A percentile compares a stretch with the other conserved stretches of the same genome.
These are phyloP conservation scores for Drymonia ruficornis DNA, from an alignment of 2,888 invertebrate species.

Conservation along the genomic window DNA sequence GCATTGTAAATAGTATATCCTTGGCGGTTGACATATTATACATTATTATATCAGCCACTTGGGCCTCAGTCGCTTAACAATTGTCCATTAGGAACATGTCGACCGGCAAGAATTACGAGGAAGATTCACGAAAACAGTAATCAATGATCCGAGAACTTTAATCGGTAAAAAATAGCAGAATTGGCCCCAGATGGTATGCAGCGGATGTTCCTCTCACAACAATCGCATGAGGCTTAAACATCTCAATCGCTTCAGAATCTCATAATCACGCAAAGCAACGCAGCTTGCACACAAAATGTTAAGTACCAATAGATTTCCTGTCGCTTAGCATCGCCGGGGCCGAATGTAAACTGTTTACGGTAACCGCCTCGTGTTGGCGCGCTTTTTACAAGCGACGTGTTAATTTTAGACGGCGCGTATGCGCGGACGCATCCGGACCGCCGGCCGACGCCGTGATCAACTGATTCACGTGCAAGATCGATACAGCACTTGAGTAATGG, in stretches of 20 bases:
- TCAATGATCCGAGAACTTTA: no score
- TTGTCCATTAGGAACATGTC: no score
- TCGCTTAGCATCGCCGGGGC: constrained; percentile 15
- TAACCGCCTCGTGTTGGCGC: constrained; percentile 5
- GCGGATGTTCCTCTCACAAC: no score
- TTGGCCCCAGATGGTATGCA: no score
- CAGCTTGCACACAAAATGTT: neutral
- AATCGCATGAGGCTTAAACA: neutral
- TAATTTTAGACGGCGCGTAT: constrained; percentile 4
- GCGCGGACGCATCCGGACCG: constrained; percentile 6
- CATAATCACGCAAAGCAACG: neutral
- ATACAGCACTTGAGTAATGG: neutral
- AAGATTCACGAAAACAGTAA: no score
- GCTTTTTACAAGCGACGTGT: constrained; percentile 9
- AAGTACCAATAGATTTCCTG: neutral
- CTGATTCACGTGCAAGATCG: constrained; percentile 1
- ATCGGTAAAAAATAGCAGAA: no score
- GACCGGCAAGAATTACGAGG: no score
- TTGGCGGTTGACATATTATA: no score
- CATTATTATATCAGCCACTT: no score
- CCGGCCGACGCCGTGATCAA: neutral
- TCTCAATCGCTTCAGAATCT: neutral
- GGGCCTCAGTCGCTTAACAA: no score
- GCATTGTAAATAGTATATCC: no score
- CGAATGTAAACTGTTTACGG: constrained; percentile 56